A percentile compares a stretch with the other conserved stretches of the same genome.
These are phyloP conservation scores for Lamellibrachia columna DNA, from an alignment of 2,888 invertebrate genomes.

Conservation along the genomic window DNA sequence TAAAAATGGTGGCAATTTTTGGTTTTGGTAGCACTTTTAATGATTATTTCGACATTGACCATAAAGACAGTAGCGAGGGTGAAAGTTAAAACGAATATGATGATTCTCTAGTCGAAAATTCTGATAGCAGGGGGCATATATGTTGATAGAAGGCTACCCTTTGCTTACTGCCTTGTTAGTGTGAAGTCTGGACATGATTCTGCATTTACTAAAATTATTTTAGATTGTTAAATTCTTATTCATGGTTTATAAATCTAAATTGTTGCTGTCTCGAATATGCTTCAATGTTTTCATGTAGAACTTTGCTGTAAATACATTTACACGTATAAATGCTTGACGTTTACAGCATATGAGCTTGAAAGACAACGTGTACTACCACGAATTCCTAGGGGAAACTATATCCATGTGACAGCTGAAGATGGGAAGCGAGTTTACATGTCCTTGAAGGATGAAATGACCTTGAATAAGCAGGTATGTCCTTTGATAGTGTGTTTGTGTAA, in stretches of 20 bases:
- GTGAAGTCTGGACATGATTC: not conserved
- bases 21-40: too few relatives aligned
- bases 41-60: too few relatives aligned
- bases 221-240: not conserved
- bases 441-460: conserved; percentile 47
- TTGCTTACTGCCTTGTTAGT: not conserved
- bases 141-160: too few relatives aligned
- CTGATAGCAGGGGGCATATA: too few relatives aligned
- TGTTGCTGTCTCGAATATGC: not conserved
- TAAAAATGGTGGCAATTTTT: too few relatives aligned
- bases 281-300: not conserved
- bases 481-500: conserved; percentile 13
- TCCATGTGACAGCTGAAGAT: conserved; percentile 53
- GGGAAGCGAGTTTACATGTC: conserved; percentile 56
- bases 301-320: not conserved
- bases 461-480: conserved; percentile 52
- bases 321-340: not conserved
- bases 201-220: not conserved
- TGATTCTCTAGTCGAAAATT: too few relatives aligned
- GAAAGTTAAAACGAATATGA: too few relatives aligned
- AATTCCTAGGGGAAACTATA: conserved; percentile 54
- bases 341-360: conserved; percentile 20
- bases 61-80: too few relatives aligned
- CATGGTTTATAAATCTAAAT: not conserved
- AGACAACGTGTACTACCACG: conserved; percentile 49